Base-by-base conservation (phyloP, 2,888 invertebrate genomes). In the Drosophila paracracens region DNA sequence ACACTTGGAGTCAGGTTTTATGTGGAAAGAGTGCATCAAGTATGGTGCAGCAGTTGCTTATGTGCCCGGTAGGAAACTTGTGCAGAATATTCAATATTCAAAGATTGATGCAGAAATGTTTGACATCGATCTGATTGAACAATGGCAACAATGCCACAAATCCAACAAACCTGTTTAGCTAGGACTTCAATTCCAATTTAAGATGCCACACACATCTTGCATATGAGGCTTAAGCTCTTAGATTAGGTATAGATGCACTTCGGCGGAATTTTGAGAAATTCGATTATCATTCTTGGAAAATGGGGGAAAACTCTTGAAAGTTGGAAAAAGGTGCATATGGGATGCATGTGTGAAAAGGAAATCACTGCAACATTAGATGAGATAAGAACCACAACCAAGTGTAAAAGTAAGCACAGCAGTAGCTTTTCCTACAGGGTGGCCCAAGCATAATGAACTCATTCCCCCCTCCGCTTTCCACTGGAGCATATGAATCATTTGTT, bases 21-120 rank as follows among this genome's bases (percentile, higher is more conserved):
- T 29, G 75, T 53, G 51, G 57, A 59, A 62, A 59, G 67, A 76
- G 78, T 77, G 68, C 77, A 82, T 79, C 70, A 64, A 76, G 56
- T 79, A 74, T 38, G 87, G 64, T 69, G 50, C 78, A 74, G 52
- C 69, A 68, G 52, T 70, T 89, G 74, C 65, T 86, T 83, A 70
- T 58, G 62, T 74, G 69, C 67, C 74, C 57, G 43, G 40, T 21
- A n/a, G 29, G 29, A 40, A 56, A 40, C 10, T 29, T 21, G 27
- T 29, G n/a, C 8, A 40, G 31, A 16, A 13, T 13, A 13, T 56
- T 38, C 18, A 18, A 11, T 18, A 18, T 18, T 36, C 18, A 18
- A 54, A 11, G 27, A 51, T 18, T 29, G n/a, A 18, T 5, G 11
- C 2, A 46, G 21, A 11, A 7, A 13, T 16, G 5, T 1, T 56